Base-by-base conservation (phyloP, 2,888 invertebrate species). In the Scaptomyza cyrtandrae region DNA sequence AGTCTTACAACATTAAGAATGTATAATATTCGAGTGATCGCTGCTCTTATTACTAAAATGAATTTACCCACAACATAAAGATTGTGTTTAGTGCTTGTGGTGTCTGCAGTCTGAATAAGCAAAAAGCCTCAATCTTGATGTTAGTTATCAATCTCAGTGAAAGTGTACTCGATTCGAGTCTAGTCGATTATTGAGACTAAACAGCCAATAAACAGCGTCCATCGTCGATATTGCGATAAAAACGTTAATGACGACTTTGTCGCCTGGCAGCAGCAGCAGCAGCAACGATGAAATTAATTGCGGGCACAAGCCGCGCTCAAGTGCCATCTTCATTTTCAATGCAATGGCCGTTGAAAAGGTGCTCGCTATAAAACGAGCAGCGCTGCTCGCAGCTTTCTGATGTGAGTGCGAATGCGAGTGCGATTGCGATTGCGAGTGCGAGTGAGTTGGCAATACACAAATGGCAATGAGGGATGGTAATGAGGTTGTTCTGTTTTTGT, bases 361-460 rank as follows among this genome's bases (percentile, higher is more conserved):
- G 75, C 61, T 72, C 54, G 74, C 72, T 76, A 76, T 76, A 62
- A 76, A 75, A 75, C 71, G 77, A 76, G 62, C 67, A 71, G 68
- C 57, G 72, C 63, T 56, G 68, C 45, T 45, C 11, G 56, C 24
- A 13, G 31, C 46, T 33, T n/a, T n/a, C n/a, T n/a, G n/a, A n/a
- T n/a, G n/a, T n/a, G 2, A 19, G 49, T 43, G 41, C 19, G 19
- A 19, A 46, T 2, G 63, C 39, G 69, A 56, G 65, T 33, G 69
- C 44, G 2, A 19, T 49, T 43, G 41, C 19, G 19, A 19, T 53
- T 2, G 63, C 39, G 69, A 56, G 65, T 33, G 69, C 44, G 70
- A 62, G 66, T 29, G 70, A 59, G 61, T 46, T 45, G 60, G 53
- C 52, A 67, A 29, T 54, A 66, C 33, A 14, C 24, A 62, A 73